A percentile compares a stretch with the other conserved stretches of the same genome.
These are phyloP conservation scores for Catharus fuscescens DNA, from an alignment of 2,113 vertebrate genomes.

Conservation along the genomic window DNA sequence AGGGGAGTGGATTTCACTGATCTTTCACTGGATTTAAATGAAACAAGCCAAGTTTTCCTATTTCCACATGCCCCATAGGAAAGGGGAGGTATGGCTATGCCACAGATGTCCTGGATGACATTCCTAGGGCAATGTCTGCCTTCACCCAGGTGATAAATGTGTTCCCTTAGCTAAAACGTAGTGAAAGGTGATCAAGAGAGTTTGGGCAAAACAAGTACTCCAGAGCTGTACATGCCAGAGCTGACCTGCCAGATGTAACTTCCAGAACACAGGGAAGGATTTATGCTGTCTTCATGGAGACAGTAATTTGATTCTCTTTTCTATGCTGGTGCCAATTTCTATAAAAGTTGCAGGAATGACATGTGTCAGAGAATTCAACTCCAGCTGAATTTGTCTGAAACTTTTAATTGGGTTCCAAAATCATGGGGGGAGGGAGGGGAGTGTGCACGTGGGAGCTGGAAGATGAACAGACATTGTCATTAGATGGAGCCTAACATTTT, in stretches of 20 bases:
- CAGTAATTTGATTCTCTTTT: background rate
- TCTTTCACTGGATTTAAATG: background rate
- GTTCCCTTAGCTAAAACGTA: background rate
- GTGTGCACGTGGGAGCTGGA: background rate
- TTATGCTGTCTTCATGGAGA: background rate
- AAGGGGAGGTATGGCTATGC: background rate
- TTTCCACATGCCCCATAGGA: background rate
- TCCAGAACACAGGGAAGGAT: background rate
- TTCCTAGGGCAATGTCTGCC: background rate
- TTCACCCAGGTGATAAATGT: background rate
- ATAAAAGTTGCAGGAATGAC: background rate
- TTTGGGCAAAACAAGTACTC: background rate
- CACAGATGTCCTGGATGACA: background rate
- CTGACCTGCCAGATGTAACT: background rate
- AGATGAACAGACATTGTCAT: slow-evolving; percentile 10
- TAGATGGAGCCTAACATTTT: background rate
- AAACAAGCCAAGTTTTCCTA: background rate
- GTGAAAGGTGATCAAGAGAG: background rate
- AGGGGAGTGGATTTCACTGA: background rate
- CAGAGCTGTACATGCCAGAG: background rate
- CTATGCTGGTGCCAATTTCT: background rate
- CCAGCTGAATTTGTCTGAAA: slow-evolving; percentile 4
- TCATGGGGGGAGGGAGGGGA: background rate
- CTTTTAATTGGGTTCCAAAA: slow-evolving; percentile 46
- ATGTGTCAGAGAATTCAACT: background rate